Evolutionary conservation across 1,140 invertebrate species (phyloP).

Genomic region (Philotrypesis tridentata): DNA sequence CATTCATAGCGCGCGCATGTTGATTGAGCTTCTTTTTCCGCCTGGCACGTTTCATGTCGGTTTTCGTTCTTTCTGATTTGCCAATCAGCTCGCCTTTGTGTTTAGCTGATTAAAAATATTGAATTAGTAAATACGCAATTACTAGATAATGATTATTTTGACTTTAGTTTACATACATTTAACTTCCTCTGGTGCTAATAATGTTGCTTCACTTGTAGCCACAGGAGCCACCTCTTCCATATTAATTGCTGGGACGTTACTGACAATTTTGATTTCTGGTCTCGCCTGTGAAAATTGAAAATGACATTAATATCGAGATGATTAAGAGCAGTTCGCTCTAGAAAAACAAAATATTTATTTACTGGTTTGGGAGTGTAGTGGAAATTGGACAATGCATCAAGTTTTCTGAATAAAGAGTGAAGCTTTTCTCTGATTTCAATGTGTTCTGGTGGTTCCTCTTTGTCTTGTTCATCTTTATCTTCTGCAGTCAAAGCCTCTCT

Average conservation of each 20-base stretch:
- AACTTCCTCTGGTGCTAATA: constrained; percentile 96
- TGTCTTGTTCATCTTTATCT: constrained; percentile 72
- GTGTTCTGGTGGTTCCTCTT: constrained; percentile 81
- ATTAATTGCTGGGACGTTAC: constrained; percentile 90
- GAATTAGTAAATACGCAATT: not conserved
- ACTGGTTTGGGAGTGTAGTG: constrained; percentile 93
- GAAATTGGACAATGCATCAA: constrained; percentile 95
- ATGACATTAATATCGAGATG: not conserved
- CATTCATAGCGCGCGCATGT: constrained; percentile 67
- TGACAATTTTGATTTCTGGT: constrained; percentile 93
- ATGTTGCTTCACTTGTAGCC: constrained; percentile 85
- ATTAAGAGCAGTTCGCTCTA: not conserved
- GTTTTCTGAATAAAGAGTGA: constrained; percentile 86
- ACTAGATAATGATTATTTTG: not conserved
- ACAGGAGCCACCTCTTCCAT: constrained; percentile 98
- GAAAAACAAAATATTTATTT: constrained; percentile 55
- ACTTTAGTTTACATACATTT: constrained; percentile 74
- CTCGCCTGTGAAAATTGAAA: constrained; percentile 74
- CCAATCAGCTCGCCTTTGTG: constrained; percentile 86
- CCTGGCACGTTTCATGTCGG: constrained; percentile 92
- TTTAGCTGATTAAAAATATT: constrained; percentile 75
- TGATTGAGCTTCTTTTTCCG: constrained; percentile 90
- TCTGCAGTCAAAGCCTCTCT: constrained; percentile 80
- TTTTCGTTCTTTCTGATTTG: constrained; percentile 85
- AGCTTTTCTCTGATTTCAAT: constrained; percentile 86